phyloP scores from a whole-genome alignment of 2,113 vertebrate genomes.

The Arvicanthis niloticus region DNA sequence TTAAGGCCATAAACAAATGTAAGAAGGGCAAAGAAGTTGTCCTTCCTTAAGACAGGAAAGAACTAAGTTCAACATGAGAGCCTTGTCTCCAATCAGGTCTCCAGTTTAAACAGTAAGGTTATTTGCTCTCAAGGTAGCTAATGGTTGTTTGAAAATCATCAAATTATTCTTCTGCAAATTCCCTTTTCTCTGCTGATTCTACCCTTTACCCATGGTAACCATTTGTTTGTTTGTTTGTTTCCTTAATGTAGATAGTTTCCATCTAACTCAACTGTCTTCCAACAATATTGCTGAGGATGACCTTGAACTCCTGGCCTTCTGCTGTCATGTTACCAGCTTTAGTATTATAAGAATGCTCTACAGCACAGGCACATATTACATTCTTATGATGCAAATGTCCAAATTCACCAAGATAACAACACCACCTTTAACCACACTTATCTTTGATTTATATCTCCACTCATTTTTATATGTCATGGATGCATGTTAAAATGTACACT shows the following conservation, averaged over 20 bases:
- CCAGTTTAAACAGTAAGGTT: not conserved
- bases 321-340: not conserved
- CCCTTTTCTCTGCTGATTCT: not conserved
- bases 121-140: not conserved
- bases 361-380: not conserved
- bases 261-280: not conserved
- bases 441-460: not conserved
- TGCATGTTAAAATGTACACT: not conserved
- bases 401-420: not conserved
- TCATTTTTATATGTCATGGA: not conserved
- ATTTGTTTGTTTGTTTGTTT: not conserved
- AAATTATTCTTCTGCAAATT: not conserved
- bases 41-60: not conserved
- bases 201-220: not conserved
- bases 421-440: not conserved
- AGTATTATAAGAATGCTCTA: not conserved
- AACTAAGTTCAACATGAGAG: not conserved
- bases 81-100: not conserved
- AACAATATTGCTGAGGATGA: not conserved
- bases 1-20: not conserved
- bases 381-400: not conserved
- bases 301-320: not conserved
- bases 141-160: not conserved
- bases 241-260: not conserved
- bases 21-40: not conserved